Evolutionary conservation across 2,113 vertebrate species (phyloP), one percentile per base, ranked within the genome.

Genomic region (Scopus umbretta): DNA sequence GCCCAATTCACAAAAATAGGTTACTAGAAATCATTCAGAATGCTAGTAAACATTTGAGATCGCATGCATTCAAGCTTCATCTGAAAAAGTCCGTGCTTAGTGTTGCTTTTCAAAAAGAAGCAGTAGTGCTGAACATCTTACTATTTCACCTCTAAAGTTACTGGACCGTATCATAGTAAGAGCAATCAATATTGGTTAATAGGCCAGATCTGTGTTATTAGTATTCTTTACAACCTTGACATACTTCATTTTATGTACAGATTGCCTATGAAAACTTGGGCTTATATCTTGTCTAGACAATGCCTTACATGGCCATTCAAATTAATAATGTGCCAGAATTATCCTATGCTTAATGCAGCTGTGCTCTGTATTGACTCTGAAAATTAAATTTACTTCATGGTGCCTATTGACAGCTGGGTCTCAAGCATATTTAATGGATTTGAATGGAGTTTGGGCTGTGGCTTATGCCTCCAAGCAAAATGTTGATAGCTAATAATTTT

Each of bases 261-360:
- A 98, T 97, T 97, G 96, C 95, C 96, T 97, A 89, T 97, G 97
- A 98, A 98, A 98, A 98, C 97, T 97, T 96, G 93, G 92, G 71
- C 94, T 98, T 97, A 94, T 98, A 91, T 98, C 98, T 98, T 98
- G 98, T 98, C 98, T 97, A 98, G 98, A 98, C 98, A 98, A 98
- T 98, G 91, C 97, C 95, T 97, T 98, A 98, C 97, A 98, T 81
- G 96, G 97, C 90, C 95, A 97, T 98, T 98, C 98, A 98, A 98
- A 98, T 98, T 98, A 98, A 98, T 98, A 98, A 98, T 93, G 96
- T 98, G 97, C 91, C 97, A 98, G 97, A 98, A 98, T 98, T 98
- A 98, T 98, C 98, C 96, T 98, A 98, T 94, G 95, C 95, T 98
- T 98, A 98, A 98, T 98, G 97, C 98, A 98, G 97, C 98, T 98